Base-by-base conservation (phyloP, 1,140 invertebrate species). In the Cotesia typhae region DNA sequence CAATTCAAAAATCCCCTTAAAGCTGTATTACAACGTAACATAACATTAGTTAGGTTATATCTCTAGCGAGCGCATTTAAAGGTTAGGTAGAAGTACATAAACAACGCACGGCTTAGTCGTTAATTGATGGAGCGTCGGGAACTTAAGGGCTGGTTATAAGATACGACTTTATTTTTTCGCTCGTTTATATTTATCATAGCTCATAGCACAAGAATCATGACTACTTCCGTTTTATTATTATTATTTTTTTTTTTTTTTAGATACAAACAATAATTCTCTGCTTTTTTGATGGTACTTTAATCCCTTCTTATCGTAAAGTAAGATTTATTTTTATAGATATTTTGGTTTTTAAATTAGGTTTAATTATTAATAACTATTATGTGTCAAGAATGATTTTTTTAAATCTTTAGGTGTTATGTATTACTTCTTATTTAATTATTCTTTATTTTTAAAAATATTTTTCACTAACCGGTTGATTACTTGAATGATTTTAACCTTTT, bases 181-280 rank as follows among this genome's bases (percentile, higher is more conserved):
- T 9, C 37, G n/a, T 66, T 35, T 71, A 47, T 10, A 47, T 71
- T 41, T 53, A 64, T 70, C 60, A 55, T 70, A 47, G 36, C 65
- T 70, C 60, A 55, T 70, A 47, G 36, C 65, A 35, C 70, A 64
- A 66, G 59, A 71, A 65, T 71, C 70, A 71, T 71, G 63, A 65
- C 47, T 71, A 71, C 61, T 35, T 71, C 41, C 67, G 36, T 59
- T 59, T 59, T 28, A 59, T 59, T 17, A 17, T 59, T 7, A 10
- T 59, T 59, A 7, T 35, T 20, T 37, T 72, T 9, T 66, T 72
- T 72, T 59, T 59, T 53, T 52, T 12, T 59, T 61, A 10, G 35
- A 41, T 20, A 17, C 47, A 47, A 47, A 47, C 41, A 47, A 47
- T 47, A 47, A 47, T 47, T 7, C 41, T 47, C 41, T 9, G 41